Base-by-base conservation (phyloP, 2,888 invertebrate species). In the Diarsia rubi region DNA sequence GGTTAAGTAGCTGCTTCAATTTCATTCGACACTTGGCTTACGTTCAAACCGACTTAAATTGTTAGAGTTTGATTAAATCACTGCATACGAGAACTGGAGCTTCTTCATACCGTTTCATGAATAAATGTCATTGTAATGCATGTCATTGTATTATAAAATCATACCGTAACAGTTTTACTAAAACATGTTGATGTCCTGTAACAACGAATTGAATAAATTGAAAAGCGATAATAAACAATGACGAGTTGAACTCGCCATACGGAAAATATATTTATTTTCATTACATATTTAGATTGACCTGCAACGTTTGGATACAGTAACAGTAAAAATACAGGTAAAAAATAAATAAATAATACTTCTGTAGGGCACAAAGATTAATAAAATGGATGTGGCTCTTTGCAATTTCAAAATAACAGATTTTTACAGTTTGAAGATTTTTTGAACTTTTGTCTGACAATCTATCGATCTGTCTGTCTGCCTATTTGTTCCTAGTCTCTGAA, bases 1-100 rank as follows among this genome's bases (percentile, higher is more conserved):
- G 82, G 70, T 69, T 78, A 78, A 81, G 78, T 69, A 57, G 27
- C 49, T 68, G 64, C 68, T 78, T 72, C 9, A 66, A 72, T 82
- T 72, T 60, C 63, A 70, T 79, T 79, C 71, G 52, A 83, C 60
- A 71, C 67, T 72, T 52, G 11, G 57, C 68, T 63, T 49, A 49
- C 66, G 44, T n/a, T 69, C 31, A 69, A 49, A 31, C 45, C 27
- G 44, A 60, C 62, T 66, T 63, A 66, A 77, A 69, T 60, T 47
- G 59, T 78, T 47, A 60, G 31, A 21, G 1, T 69, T 73, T 69
- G 64, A 77, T 81, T 81, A 67, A 70, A 81, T 77, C 67, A 68
- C 60, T 52, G n/a, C 31, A 44, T 64, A 68, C 14, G n/a, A 31
- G 21, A 54, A 21, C 24, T 59, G 16, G 31, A 69, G 21, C 1